phyloP scores from a whole-genome alignment of 2,888 invertebrate genomes.

The Heliconius hortense region DNA sequence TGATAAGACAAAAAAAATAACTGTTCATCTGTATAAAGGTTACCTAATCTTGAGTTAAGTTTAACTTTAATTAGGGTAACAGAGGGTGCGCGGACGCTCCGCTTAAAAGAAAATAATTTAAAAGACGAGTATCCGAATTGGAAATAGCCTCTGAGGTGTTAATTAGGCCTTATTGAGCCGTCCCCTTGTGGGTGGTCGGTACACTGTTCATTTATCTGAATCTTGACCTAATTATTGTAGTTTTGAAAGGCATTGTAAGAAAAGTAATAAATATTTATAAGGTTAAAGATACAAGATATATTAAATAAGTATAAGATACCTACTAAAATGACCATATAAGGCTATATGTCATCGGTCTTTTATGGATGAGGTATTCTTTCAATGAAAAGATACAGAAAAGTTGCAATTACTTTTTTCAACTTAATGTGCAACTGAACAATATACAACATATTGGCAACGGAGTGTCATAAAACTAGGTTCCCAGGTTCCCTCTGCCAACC shows the following conservation, averaged over 20 bases:
- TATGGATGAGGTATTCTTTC: background rate
- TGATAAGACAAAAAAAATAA: constrained; percentile 61
- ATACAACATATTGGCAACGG: too few relatives aligned
- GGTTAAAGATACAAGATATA: background rate
- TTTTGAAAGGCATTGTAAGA: background rate
- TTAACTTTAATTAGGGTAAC: constrained; percentile 73
- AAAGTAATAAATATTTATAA: constrained; percentile 10
- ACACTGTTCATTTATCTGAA: constrained; percentile 71
- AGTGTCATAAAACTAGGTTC: too few relatives aligned
- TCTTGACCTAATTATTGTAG: constrained; percentile 41
- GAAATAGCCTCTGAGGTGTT: constrained; percentile 81
- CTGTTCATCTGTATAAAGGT: constrained; percentile 68
- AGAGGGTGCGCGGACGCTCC: constrained; percentile 11
- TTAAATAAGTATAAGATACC: background rate
- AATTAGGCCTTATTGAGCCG: constrained; percentile 82
- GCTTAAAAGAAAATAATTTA: constrained; percentile 69
- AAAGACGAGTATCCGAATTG: constrained; percentile 78
- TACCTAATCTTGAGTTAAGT: constrained; percentile 80
- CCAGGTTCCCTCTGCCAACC: too few relatives aligned
- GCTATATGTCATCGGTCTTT: background rate
- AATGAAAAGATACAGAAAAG: background rate
- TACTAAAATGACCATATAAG: background rate
- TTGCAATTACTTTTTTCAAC: background rate
- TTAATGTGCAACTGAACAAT: too few relatives aligned
- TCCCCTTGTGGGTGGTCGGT: constrained; percentile 79